A percentile compares a stretch with the other conserved stretches of the same genome.
Conservation (phyloP, 2,888 invertebrate genomes). For the Sinotaia quadrata region DNA sequence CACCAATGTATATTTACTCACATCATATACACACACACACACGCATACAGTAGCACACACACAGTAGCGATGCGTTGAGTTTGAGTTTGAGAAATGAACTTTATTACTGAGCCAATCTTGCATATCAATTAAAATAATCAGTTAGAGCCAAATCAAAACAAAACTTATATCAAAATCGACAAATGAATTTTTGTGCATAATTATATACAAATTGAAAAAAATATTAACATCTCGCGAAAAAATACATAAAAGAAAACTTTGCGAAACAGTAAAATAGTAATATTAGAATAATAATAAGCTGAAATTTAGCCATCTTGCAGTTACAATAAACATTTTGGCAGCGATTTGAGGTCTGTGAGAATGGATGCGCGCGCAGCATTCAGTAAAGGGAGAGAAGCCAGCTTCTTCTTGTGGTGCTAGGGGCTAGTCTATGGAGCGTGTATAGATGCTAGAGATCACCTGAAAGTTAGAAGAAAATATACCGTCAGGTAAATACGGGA, state of each 20-base stretch:
- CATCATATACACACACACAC: conserved; percentile 16
- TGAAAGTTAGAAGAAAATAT: conserved; percentile 24
- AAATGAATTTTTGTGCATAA: no score
- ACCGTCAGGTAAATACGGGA: no score
- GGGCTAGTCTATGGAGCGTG: conserved; percentile 34
- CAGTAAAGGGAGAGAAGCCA: conserved; percentile 17
- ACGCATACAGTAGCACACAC: conserved; percentile 3
- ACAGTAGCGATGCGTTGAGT: conserved; percentile 32
- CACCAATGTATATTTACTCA: background rate
- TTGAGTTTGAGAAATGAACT: conserved; percentile 11
- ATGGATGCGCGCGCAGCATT: conserved; percentile 13
- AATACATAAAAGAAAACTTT: background rate
- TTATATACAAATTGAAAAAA: no score
- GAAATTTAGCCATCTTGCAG: background rate
- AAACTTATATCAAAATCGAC: background rate
- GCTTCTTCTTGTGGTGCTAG: background rate
- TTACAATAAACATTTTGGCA: conserved; percentile 4
- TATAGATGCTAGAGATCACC: conserved; percentile 39
- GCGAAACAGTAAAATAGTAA: no score
- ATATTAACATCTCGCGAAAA: conserved; percentile 1
- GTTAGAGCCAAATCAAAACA: background rate
- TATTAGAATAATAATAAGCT: no score
- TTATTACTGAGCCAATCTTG: conserved; percentile 11
- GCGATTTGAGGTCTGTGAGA: conserved; percentile 7
- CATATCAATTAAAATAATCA: background rate